phyloP scores from a whole-genome alignment of 2,888 invertebrate species.

The Lasioglossum villosulum region DNA sequence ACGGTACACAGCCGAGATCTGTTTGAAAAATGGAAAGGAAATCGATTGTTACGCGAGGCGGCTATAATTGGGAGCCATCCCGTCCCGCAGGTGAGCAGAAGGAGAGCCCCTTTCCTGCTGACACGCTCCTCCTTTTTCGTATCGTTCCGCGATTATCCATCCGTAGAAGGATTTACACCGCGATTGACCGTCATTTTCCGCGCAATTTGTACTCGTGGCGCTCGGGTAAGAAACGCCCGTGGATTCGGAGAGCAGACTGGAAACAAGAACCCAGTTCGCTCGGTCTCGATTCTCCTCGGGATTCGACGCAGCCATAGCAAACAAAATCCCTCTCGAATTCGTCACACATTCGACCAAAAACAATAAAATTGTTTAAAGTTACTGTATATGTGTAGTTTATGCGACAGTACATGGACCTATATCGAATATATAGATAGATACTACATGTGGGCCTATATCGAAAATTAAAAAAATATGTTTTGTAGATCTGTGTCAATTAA shows the following conservation, averaged over 20 bases:
- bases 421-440: too few relatives aligned
- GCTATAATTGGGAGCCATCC: constrained; percentile 24
- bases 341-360: not conserved
- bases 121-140: constrained; percentile 5
- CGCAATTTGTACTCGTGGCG: constrained; percentile 56
- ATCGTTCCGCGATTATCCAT: constrained; percentile 41
- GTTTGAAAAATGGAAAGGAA: constrained; percentile 38
- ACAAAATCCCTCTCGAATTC: not conserved
- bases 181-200: constrained; percentile 66
- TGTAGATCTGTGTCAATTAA: too few relatives aligned
- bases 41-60: constrained; percentile 47
- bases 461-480: too few relatives aligned
- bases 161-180: constrained; percentile 62
- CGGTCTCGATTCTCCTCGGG: not conserved
- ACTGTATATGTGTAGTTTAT: too few relatives aligned
- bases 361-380: too few relatives aligned
- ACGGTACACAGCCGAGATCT: not conserved
- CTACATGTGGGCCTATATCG: too few relatives aligned
- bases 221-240: constrained; percentile 9
- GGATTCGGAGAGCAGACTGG: not conserved
- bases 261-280: not conserved
- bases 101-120: constrained; percentile 13
- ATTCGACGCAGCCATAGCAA: not conserved
- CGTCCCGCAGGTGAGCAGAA: constrained; percentile 2
- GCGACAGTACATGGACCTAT: too few relatives aligned